Evolutionary conservation across 2,113 vertebrate species (phyloP).

Genomic region (cattle (Bos taurus)): ARS-UCD2.0 NC_037355.1:35504001-35504500

Average conservation of each 20-base stretch:
- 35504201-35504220: neutral
- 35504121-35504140: neutral
- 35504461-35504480: neutral
- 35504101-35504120: neutral
- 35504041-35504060: neutral
- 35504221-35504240: neutral
- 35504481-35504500: neutral
- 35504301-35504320: neutral
- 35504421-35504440: neutral
- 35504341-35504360: neutral
- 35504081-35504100: neutral
- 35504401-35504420: neutral
- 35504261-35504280: neutral
- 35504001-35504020: neutral
- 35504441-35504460: neutral
- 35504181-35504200: neutral
- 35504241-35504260: neutral
- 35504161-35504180: neutral
- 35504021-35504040: neutral
- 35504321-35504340: neutral
- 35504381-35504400: neutral
- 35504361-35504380: fast-evolving
- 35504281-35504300: neutral
- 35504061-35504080: neutral
- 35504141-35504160: neutral